These are phyloP conservation scores for Erebia aethiops DNA, from an alignment of 2,888 invertebrate species.

Conservation along the genomic window DNA sequence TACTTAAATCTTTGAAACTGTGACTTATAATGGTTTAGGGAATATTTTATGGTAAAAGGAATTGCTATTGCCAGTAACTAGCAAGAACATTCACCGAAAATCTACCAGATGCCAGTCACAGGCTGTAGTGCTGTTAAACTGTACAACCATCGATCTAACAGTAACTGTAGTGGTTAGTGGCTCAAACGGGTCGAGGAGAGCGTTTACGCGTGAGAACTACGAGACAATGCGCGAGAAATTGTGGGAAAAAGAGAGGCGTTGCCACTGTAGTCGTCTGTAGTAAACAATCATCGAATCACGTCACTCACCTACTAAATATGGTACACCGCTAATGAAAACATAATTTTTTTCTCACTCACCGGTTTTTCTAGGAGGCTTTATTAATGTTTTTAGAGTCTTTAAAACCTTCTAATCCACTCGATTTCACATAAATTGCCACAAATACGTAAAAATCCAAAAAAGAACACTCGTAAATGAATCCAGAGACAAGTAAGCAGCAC, in stretches of 20 bases:
- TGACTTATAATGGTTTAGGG: neutral
- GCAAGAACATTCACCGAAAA: conserved; percentile 53
- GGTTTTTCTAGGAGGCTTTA: conserved; percentile 25
- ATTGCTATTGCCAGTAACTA: conserved; percentile 33
- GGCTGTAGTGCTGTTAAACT: conserved; percentile 43
- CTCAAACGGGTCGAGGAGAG: conserved; percentile 59
- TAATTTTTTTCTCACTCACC: conserved; percentile 37
- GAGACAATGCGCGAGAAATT: conserved; percentile 78
- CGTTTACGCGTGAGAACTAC: conserved; percentile 70
- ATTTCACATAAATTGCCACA: conserved; percentile 61
- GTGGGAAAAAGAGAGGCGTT: conserved; percentile 81
- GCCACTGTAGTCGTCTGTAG: conserved; percentile 81
- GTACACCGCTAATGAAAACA: conserved; percentile 39
- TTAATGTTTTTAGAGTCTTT: conserved; percentile 21
- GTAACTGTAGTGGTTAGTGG: conserved; percentile 39
- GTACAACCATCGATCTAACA: conserved; percentile 50
- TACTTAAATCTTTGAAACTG: neutral
- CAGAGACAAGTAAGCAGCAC: too few relatives aligned
- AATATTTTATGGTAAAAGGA: neutral
- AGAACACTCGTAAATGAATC: too few relatives aligned
- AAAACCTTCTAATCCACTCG: conserved; percentile 41
- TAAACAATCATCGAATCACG: conserved; percentile 74
- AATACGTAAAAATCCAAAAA: conserved; percentile 45
- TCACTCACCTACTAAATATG: conserved; percentile 69
- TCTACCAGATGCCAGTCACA: conserved; percentile 60